These are phyloP conservation scores for Scytalopus superciliaris DNA, from an alignment of 2,113 vertebrate species.

Conservation along the genomic window DNA sequence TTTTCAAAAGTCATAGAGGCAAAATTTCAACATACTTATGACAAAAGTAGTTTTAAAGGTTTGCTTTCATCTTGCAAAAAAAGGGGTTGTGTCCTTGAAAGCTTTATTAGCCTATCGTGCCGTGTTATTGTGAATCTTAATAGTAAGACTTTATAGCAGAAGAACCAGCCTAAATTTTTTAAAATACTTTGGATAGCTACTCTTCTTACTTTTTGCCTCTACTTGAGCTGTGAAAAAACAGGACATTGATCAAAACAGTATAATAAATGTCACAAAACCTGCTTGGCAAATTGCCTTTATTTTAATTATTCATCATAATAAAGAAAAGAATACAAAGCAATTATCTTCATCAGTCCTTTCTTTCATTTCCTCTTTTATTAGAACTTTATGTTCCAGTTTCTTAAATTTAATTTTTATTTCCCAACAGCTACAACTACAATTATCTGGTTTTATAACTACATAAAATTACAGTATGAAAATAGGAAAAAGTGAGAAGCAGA, in stretches of 20 bases:
- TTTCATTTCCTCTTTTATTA: not conserved
- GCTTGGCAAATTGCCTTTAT: not conserved
- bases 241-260: not conserved
- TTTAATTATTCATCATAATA: not conserved
- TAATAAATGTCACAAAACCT: not conserved
- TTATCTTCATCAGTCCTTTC: not conserved
- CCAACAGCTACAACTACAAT: not conserved
- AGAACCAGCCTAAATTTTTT: not conserved
- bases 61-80: not conserved
- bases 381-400: not conserved
- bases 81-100: not conserved
- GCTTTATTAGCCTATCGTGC: not conserved
- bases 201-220: not conserved
- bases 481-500: not conserved
- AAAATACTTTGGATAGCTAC: not conserved
- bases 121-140: not conserved
- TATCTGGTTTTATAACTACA: not conserved
- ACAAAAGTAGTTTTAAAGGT: not conserved
- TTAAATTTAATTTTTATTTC: not conserved
- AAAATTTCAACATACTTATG: not conserved
- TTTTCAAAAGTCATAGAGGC: not conserved
- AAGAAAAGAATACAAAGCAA: not conserved
- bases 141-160: not conserved
- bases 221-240: not conserved
- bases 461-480: not conserved